Conservation (phyloP, 2,797 vertebrate genomes). For the Gambusia yucatana region DNA sequence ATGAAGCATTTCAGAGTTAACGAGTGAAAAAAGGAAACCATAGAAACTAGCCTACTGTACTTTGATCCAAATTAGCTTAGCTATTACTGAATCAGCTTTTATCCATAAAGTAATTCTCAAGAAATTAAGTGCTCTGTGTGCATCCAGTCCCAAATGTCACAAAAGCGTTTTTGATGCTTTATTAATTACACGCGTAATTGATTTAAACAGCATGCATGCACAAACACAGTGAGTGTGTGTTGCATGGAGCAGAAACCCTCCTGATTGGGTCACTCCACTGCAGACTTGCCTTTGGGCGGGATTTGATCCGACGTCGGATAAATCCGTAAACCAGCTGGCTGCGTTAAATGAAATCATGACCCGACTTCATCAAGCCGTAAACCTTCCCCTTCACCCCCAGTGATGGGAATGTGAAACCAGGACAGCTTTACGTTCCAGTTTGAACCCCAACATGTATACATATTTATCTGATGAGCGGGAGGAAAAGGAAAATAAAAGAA, state of each 20-base stretch:
- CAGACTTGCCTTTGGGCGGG: background rate
- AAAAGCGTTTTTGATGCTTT: background rate
- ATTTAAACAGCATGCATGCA: background rate
- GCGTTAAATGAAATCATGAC: constrained; percentile 36
- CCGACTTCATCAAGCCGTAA: constrained; percentile 61
- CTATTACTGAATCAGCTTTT: background rate
- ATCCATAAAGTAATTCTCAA: background rate
- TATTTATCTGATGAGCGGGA: constrained; percentile 52
- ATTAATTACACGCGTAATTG: background rate
- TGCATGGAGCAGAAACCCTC: background rate
- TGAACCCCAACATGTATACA: constrained; percentile 59
- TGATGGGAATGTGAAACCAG: constrained; percentile 61
- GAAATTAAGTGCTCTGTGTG: background rate
- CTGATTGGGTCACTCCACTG: background rate
- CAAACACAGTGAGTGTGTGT: background rate
- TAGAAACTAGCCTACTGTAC: too few relatives aligned
- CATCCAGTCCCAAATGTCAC: background rate
- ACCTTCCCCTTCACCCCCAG: constrained; percentile 11
- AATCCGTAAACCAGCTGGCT: constrained; percentile 21
- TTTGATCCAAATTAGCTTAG: background rate
- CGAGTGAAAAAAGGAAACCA: background rate
- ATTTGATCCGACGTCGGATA: background rate
- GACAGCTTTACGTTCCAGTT: constrained; percentile 53
- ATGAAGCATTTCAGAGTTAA: background rate
- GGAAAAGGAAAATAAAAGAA: constrained; percentile 51